Conservation (phyloP, 2,113 vertebrate genomes). For the Cyprinodon variegatus region DNA sequence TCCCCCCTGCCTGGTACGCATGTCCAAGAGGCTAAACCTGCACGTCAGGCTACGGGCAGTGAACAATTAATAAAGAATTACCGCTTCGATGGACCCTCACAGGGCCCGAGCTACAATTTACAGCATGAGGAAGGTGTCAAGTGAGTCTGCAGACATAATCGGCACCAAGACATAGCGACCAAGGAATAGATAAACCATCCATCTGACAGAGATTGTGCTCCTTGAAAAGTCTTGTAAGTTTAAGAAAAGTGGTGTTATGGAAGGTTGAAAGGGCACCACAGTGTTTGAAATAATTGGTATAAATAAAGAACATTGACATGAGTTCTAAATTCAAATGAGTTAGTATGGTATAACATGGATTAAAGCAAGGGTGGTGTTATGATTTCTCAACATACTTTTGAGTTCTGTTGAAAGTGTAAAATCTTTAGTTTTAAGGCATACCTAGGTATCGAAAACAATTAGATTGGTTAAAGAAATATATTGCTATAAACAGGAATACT, state of each 20-base stretch:
- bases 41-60: constrained; percentile 41
- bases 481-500: too few relatives aligned
- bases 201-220: neutral
- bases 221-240: neutral
- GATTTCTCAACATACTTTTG: neutral
- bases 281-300: neutral
- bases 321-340: too few relatives aligned
- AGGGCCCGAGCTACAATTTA: constrained; percentile 32
- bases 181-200: neutral
- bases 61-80: constrained; percentile 73
- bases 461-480: too few relatives aligned
- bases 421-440: too few relatives aligned
- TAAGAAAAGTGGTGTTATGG: neutral
- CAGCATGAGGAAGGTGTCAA: constrained; percentile 38
- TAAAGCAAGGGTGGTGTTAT: neutral
- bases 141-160: constrained; percentile 20
- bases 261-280: neutral
- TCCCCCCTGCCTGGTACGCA: constrained; percentile 14
- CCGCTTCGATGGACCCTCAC: constrained; percentile 25
- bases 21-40: constrained; percentile 55
- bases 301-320: neutral
- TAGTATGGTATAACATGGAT: neutral
- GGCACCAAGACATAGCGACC: constrained; percentile 10
- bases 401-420: too few relatives aligned
- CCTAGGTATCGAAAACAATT: too few relatives aligned